Evolutionary conservation across 1,140 invertebrate genomes (phyloP).

Genomic region (Agrilus planipennis): DNA sequence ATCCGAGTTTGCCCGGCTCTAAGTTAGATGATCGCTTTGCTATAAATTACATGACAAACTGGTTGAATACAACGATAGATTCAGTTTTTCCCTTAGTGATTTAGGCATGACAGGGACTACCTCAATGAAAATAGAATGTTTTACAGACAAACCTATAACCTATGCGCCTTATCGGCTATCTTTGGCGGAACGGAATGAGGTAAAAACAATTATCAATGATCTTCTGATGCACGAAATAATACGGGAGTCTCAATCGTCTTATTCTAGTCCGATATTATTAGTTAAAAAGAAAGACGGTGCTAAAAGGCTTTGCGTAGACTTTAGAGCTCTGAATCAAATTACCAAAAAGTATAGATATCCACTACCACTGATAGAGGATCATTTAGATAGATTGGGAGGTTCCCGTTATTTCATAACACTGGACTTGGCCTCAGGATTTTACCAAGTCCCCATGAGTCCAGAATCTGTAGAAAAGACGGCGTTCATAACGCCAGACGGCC

Average conservation of each 20-base stretch:
- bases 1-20: too few relatives aligned
- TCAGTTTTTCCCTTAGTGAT: background rate
- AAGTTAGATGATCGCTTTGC: too few relatives aligned
- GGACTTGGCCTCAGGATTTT: conserved; percentile 38
- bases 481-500: conserved; percentile 22
- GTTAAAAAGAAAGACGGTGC: conserved; percentile 26
- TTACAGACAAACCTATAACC: background rate
- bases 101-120: conserved; percentile 4
- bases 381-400: conserved; percentile 27
- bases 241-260: conserved; percentile 17
- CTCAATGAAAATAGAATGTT: conserved; percentile 7
- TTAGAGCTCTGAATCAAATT: conserved; percentile 32
- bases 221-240: conserved; percentile 19
- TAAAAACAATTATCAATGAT: conserved; percentile 6
- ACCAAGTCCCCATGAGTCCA: conserved; percentile 27
- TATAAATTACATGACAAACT: too few relatives aligned
- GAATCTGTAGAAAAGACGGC: conserved; percentile 33
- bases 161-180: background rate
- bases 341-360: conserved; percentile 22
- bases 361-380: conserved; percentile 23
- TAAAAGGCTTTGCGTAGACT: conserved; percentile 30
- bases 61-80: conserved; percentile 1
- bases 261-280: conserved; percentile 21
- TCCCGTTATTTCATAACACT: conserved; percentile 27
- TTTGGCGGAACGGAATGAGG: background rate